Percentiles rank a stretch among this genome's conserved stretches.
Conservation (phyloP, 2,888 invertebrate genomes). For the Hirtodrosophila duncani region DNA sequence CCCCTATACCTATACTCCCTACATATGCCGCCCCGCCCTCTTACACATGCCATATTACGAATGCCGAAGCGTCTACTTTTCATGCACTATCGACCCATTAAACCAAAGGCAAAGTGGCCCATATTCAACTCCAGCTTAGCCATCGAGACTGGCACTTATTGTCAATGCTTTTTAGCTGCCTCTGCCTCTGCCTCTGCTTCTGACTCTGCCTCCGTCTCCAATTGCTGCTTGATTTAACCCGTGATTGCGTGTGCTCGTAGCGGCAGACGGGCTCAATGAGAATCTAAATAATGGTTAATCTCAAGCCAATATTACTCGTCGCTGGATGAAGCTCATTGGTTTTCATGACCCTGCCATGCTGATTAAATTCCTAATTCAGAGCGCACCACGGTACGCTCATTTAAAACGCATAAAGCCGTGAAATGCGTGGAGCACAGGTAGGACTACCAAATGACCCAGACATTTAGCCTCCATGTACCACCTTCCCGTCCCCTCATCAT, state of each 20-base stretch:
- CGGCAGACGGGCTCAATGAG: slow-evolving; percentile 3
- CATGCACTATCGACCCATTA: slow-evolving; percentile 13
- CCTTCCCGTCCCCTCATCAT: background rate
- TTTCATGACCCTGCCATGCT: slow-evolving; percentile 37
- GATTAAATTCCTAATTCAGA: slow-evolving; percentile 54
- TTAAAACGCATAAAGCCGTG: slow-evolving; percentile 53
- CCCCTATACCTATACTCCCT: background rate
- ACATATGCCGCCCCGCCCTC: background rate
- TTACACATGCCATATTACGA: slow-evolving; percentile 21
- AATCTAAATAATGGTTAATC: slow-evolving; percentile 34
- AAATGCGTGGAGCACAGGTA: slow-evolving; percentile 41
- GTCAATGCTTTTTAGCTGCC: too few species aligned
- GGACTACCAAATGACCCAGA: slow-evolving; percentile 44
- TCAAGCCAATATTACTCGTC: slow-evolving; percentile 7
- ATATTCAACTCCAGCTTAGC: too few species aligned
- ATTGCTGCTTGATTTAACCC: slow-evolving; percentile 1
- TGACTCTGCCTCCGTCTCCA: too few species aligned
- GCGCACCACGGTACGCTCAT: slow-evolving; percentile 36
- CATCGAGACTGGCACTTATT: too few species aligned
- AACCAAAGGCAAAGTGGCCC: background rate
- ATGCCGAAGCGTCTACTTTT: slow-evolving; percentile 34
- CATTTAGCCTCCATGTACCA: slow-evolving; percentile 11
- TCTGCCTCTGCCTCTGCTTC: too few species aligned
- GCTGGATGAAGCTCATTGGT: slow-evolving; percentile 23
- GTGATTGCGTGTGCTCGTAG: slow-evolving; percentile 15